Base-by-base conservation (phyloP, 2,797 vertebrate species). In the Nannoperca australis region DNA sequence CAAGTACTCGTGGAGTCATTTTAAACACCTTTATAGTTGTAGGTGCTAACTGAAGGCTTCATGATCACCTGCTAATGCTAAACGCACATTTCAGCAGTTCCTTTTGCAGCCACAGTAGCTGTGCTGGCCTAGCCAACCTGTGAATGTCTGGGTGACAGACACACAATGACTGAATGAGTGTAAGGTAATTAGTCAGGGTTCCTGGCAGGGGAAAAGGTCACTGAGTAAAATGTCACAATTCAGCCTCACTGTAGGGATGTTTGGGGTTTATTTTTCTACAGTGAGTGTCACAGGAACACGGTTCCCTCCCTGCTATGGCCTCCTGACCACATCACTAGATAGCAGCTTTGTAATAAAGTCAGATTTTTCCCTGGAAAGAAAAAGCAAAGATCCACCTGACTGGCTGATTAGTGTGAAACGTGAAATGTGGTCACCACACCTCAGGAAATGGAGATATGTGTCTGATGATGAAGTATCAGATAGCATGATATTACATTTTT, bases 401-500 rank as follows among this genome's bases (percentile, higher is more conserved):
- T 75, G 64, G 63, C 73, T 88, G 89, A 92, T 93, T 89, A 91
- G 90, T 86, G 79, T 79, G 83, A 89, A 86, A 90, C 47, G 49
- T 84, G 85, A 91, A 92, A 90, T 88, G 81, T 73, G 70, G 80
- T 92, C 92, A 80, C 87, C 55, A 40, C 74, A 88, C 81, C 86
- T 78, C 86, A 87, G 90, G 93, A 94, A 94, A 94, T 93, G 89
- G 90, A 92, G 89, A 92, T 88, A 84, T 74, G 73, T 89, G 91
- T 91, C 73, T 83, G 91, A 92, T 91, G 93, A 94, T 94, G 88
- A 90, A 91, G 92, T 92, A 93, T 93, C 92, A 90, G 93, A 94
- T 93, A 92, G 85, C 87, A 86, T 91, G 91, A 94, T 94, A 93
- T 93, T 93, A 89, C 91, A 65, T 92, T 92, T 91, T 92, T 81